phyloP scores from a whole-genome alignment of 2,888 invertebrate genomes.

The Pseudeuparius sepicola region DNA sequence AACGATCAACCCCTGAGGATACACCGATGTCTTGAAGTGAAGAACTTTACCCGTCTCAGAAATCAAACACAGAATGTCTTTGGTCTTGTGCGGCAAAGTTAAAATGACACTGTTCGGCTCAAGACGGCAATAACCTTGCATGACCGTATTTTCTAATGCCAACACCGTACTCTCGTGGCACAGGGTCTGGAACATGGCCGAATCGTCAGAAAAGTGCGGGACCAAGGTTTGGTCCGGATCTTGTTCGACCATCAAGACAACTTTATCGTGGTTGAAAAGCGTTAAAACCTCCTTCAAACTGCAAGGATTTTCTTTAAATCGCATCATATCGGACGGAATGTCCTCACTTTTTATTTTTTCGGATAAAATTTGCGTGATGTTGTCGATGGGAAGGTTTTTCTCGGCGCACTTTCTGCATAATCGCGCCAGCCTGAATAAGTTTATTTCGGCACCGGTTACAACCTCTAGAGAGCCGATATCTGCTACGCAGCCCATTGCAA shows the following conservation, averaged over 20 bases:
- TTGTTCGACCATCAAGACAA: constrained; percentile 35
- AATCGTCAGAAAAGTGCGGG: constrained; percentile 31
- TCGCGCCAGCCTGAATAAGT: constrained; percentile 32
- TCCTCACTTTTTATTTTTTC: constrained; percentile 30
- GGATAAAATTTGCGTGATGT: constrained; percentile 25
- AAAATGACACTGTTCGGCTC: constrained; percentile 27
- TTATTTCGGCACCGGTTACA: constrained; percentile 34
- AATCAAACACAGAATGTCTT: constrained; percentile 25
- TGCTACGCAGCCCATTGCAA: constrained; percentile 24
- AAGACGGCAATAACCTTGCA: constrained; percentile 20
- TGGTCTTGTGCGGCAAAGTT: constrained; percentile 25
- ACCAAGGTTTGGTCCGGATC: constrained; percentile 34
- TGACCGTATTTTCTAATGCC: constrained; percentile 17
- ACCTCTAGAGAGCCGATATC: constrained; percentile 34
- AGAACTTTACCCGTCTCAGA: constrained; percentile 21
- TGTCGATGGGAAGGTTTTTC: constrained; percentile 24
- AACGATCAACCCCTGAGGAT: constrained; percentile 22
- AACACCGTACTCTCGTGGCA: constrained; percentile 24
- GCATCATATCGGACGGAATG: constrained; percentile 30
- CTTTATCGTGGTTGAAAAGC: constrained; percentile 30
- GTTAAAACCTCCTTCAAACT: constrained; percentile 30
- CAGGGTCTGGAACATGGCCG: constrained; percentile 33
- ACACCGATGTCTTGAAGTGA: constrained; percentile 21
- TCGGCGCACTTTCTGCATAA: constrained; percentile 28
- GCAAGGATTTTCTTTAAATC: constrained; percentile 30